Evolutionary conservation across 2,113 vertebrate species (phyloP).

Genomic region (Pithys albifrons): DNA sequence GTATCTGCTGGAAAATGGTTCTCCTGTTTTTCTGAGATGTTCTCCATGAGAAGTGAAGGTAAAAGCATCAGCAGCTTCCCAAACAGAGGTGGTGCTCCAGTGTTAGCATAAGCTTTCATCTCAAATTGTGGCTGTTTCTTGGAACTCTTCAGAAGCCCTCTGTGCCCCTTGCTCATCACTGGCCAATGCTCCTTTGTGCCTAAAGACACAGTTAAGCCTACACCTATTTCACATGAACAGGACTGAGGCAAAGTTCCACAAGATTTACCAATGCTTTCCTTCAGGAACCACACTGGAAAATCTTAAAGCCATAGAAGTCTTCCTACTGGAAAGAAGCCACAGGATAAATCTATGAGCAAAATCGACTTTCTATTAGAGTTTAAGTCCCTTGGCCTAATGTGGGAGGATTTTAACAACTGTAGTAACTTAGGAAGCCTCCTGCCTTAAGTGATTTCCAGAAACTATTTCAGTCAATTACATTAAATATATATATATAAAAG

Average conservation of each 20-base stretch:
- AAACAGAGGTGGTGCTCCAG: not conserved
- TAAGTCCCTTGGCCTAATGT: constrained; percentile 16
- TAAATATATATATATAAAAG: not conserved
- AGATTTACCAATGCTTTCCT: constrained; percentile 7
- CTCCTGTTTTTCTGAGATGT: not conserved
- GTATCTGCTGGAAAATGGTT: not conserved
- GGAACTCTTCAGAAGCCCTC: constrained; percentile 9
- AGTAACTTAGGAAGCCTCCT: not conserved
- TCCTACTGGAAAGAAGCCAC: constrained; percentile 42
- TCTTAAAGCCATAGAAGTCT: constrained; percentile 33
- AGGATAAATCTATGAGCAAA: constrained; percentile 44
- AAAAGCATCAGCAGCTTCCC: not conserved
- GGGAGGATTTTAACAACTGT: constrained; percentile 23
- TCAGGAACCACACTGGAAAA: constrained; percentile 43
- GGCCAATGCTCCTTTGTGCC: constrained; percentile 3
- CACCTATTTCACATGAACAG: not conserved
- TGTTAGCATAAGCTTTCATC: not conserved
- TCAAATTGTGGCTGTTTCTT: not conserved
- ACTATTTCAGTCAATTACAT: not conserved
- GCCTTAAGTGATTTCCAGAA: constrained; percentile 38
- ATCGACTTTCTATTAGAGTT: constrained; percentile 32
- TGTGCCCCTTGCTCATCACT: not conserved
- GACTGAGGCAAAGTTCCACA: not conserved
- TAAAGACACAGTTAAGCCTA: not conserved
- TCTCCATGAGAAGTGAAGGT: not conserved